Conservation (phyloP, 2,797 vertebrate genomes). For the Arnoldichthys spilopterus region DNA sequence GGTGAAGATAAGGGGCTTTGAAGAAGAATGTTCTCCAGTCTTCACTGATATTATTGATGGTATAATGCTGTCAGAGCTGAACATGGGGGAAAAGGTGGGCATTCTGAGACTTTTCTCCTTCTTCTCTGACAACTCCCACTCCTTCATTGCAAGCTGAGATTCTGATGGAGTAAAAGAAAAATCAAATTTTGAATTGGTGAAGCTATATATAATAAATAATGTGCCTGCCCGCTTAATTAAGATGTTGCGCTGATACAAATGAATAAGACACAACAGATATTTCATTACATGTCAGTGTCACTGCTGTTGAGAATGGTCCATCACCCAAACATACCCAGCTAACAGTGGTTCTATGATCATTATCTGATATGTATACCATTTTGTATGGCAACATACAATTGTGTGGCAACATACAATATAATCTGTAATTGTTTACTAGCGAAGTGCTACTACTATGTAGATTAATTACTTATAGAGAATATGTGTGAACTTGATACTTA, state of each 20-base stretch:
- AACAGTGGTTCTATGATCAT: too few species aligned
- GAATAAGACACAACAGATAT: not conserved
- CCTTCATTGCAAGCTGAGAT: slow-evolving; percentile 4
- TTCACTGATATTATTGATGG: not conserved
- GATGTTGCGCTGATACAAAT: not conserved
- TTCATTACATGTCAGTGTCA: not conserved
- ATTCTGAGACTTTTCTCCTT: slow-evolving; percentile 1
- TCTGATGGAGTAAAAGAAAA: slow-evolving; percentile 12
- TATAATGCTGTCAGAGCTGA: not conserved
- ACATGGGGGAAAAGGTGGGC: slow-evolving; percentile 10
- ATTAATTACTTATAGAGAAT: not conserved
- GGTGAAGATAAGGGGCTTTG: not conserved
- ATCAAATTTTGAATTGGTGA: not conserved
- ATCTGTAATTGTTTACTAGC: not conserved
- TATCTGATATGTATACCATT: too few species aligned
- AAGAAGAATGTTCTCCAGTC: not conserved
- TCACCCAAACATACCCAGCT: too few species aligned
- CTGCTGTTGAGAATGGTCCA: too few species aligned
- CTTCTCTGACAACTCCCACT: not conserved
- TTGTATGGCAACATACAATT: not conserved
- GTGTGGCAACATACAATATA: not conserved
- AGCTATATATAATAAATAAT: not conserved
- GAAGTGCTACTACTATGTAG: not conserved
- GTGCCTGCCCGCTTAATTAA: not conserved
- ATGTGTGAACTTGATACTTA: not conserved